These are phyloP conservation scores for Dendrolimus kikuchii DNA, from an alignment of 1,140 invertebrate genomes.

Conservation along the genomic window DNA sequence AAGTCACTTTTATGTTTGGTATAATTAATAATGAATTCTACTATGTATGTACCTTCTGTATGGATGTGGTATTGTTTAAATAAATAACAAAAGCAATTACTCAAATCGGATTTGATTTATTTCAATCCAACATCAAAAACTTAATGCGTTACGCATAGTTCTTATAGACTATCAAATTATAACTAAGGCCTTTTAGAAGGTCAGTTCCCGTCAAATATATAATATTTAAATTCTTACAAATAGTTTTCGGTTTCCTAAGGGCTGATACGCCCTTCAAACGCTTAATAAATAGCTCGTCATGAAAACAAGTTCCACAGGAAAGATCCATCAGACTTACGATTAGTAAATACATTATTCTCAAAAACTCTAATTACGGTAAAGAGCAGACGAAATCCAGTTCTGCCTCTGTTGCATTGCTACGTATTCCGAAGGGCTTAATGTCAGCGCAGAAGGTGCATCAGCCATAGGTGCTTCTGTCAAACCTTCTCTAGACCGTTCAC, in stretches of 20 bases:
- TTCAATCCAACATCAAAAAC: constrained; percentile 63
- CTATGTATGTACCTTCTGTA: no score
- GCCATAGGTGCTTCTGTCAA: constrained; percentile 65
- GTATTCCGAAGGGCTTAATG: constrained; percentile 67
- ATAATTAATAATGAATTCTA: no score
- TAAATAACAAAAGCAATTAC: neutral
- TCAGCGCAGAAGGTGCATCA: constrained; percentile 64
- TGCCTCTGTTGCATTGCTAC: constrained; percentile 68
- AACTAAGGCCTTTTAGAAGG: constrained; percentile 36
- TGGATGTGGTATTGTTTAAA: neutral
- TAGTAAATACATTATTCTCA: constrained; percentile 36
- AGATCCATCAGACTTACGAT: constrained; percentile 1
- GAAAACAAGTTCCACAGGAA: neutral
- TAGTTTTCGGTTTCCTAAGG: constrained; percentile 11
- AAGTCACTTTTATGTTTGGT: no score
- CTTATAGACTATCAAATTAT: constrained; percentile 58
- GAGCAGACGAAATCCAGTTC: constrained; percentile 62
- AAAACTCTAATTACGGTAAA: constrained; percentile 52
- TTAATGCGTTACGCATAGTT: constrained; percentile 41
- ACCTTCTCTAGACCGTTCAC: constrained; percentile 72
- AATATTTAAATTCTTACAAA: constrained; percentile 17
- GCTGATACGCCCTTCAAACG: constrained; percentile 1
- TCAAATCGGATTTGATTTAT: constrained; percentile 42
- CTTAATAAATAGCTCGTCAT: neutral
- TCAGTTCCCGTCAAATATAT: no score